These are phyloP conservation scores for Podarcis siculus DNA, from an alignment of 2,797 vertebrate genomes.

Conservation along the genomic window DNA sequence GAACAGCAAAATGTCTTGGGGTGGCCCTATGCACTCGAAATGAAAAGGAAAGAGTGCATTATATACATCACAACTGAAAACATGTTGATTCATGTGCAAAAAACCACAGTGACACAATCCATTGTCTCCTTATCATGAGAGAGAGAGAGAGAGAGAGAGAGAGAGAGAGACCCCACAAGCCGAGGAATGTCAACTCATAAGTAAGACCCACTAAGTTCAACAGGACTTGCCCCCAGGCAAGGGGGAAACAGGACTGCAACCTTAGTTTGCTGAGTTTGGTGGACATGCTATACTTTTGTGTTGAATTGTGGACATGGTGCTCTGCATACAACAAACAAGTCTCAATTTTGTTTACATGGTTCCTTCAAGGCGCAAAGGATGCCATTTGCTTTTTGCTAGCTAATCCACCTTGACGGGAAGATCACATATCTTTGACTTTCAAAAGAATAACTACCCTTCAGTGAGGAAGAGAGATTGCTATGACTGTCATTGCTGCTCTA, in stretches of 20 bases:
- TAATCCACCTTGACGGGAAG: constrained; percentile 79
- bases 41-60: background rate
- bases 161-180: background rate
- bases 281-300: background rate
- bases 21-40: background rate
- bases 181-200: background rate
- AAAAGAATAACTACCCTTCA: constrained; percentile 69
- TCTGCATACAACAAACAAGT: constrained; percentile 80
- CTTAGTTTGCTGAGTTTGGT: background rate
- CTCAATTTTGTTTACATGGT: constrained; percentile 73
- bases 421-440: constrained; percentile 75
- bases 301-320: constrained; percentile 70
- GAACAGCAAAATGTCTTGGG: too few species aligned
- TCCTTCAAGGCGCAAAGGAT: constrained; percentile 76
- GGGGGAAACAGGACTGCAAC: background rate
- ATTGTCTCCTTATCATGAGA: background rate
- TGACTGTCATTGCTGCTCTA: constrained; percentile 3
- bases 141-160: too few species aligned
- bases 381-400: constrained; percentile 80
- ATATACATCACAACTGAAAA: background rate
- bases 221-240: background rate
- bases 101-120: background rate
- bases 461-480: constrained; percentile 15
- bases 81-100: constrained; percentile 38
- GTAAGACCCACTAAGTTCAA: background rate